These are phyloP conservation scores for Orthosia gothica DNA, from an alignment of 2,888 invertebrate genomes.

Conservation along the genomic window DNA sequence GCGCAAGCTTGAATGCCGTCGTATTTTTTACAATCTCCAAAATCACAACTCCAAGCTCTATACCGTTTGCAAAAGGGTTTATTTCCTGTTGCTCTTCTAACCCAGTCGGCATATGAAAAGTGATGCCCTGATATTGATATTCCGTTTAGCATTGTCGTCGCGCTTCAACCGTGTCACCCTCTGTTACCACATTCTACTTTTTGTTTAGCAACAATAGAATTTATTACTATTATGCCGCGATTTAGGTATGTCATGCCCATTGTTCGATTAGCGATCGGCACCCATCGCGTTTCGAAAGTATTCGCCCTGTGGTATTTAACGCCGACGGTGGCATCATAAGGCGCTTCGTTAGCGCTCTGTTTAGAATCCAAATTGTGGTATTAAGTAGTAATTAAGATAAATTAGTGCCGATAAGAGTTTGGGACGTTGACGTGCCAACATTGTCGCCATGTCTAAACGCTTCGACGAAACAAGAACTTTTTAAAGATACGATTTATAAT, in stretches of 20 bases:
- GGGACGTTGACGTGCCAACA: slow-evolving; percentile 82
- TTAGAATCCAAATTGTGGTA: slow-evolving; percentile 87
- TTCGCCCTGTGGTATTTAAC: slow-evolving; percentile 85
- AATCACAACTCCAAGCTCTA: slow-evolving; percentile 63
- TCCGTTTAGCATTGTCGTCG: slow-evolving; percentile 78
- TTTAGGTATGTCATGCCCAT: slow-evolving; percentile 81
- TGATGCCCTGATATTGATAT: slow-evolving; percentile 79
- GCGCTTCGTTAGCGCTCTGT: slow-evolving; percentile 82
- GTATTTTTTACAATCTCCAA: slow-evolving; percentile 72
- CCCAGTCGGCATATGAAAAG: slow-evolving; percentile 75
- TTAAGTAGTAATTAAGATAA: slow-evolving; percentile 90
- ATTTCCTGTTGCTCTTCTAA: slow-evolving; percentile 58
- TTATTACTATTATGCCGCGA: slow-evolving; percentile 74
- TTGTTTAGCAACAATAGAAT: slow-evolving; percentile 83
- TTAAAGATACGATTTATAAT: slow-evolving; percentile 54
- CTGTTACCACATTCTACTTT: slow-evolving; percentile 77
- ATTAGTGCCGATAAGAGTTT: slow-evolving; percentile 86
- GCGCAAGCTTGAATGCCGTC: slow-evolving; percentile 69
- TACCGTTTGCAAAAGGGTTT: slow-evolving; percentile 57
- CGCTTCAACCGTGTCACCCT: slow-evolving; percentile 80
- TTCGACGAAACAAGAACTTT: slow-evolving; percentile 51
- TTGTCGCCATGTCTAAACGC: slow-evolving; percentile 78
- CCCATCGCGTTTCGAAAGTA: slow-evolving; percentile 81
- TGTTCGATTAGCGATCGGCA: slow-evolving; percentile 87
- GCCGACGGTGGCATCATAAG: slow-evolving; percentile 87